Base-by-base conservation (phyloP, 2,797 vertebrate species). In the Syncerus caffer region DNA sequence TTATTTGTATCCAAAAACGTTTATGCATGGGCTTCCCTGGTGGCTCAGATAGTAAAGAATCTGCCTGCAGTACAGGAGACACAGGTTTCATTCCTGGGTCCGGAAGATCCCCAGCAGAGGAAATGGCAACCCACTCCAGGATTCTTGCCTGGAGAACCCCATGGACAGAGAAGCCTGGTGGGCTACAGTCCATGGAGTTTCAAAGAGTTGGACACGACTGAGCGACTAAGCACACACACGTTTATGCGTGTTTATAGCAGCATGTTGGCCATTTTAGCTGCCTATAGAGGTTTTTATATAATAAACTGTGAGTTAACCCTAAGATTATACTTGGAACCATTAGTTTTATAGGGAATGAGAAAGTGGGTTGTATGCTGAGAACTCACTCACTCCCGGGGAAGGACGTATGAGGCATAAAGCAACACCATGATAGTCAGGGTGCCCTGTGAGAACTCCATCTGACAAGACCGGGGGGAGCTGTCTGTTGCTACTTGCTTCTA, bases 381-480 rank as follows among this genome's bases (percentile, higher is more conserved):
- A 55, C 42, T 45, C 15, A 85, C 6, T 45, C 1, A 1, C 57
- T 80, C 25, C 86, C 34, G 55, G n/a, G n/a, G 50, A 27, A 50
- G 51, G 79, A 7, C 10, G 29, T 47, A 42, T 19, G 23, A 25
- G 31, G 12, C 34, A 55, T 29, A 16, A 79, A 23, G 23, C 7
- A 1, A 13, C 7, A 38, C 9, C 11, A 21, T 4, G 23, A 8
- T 10, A 1, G 57, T 55, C 27, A 19, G 0, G 1, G 42, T 34
- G 27, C 25, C 38, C 27, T 31, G 4, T 16, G 51, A 87, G 78
- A 64, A 53, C 6, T 17, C 21, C n/a, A 0, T 29, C 45, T 6
- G 23, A 19, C 27, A 15, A 42, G 34, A 9, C 0, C 0, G 12
- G 62, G 34, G 10, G 4, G 1, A 25, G 2, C 23, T 93, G 42